phyloP scores from a whole-genome alignment of 23 tunicate genomes.

The Corella eumyota region DNA sequence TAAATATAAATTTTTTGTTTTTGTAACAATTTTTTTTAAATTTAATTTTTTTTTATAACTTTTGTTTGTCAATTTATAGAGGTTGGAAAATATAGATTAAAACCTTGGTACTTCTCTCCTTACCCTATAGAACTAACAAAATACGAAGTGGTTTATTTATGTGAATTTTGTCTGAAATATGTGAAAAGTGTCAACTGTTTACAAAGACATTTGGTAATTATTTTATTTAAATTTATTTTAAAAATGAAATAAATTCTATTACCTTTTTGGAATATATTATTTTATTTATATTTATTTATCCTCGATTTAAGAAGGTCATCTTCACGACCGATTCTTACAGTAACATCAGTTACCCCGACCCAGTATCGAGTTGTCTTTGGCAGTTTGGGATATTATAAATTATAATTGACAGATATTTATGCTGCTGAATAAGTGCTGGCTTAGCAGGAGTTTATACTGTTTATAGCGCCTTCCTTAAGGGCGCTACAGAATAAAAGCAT shows the following conservation, averaged over 20 bases:
- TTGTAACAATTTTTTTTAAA: background rate
- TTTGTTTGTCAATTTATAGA: slow-evolving; percentile 20
- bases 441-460: too few relatives aligned
- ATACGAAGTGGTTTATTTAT: slow-evolving; percentile 70
- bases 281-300: background rate
- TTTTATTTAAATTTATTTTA: background rate
- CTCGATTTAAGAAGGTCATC: too few relatives aligned
- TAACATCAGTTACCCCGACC: too few relatives aligned
- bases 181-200: slow-evolving; percentile 79
- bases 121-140: slow-evolving; percentile 85
- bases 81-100: slow-evolving; percentile 80
- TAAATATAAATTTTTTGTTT: background rate
- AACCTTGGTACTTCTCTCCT: slow-evolving; percentile 99
- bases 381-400: too few relatives aligned
- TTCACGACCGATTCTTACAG: too few relatives aligned
- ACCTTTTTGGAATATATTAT: background rate
- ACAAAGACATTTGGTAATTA: slow-evolving; percentile 74
- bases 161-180: slow-evolving; percentile 93
- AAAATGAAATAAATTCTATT: too few relatives aligned
- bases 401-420: too few relatives aligned
- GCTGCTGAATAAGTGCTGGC: too few relatives aligned
- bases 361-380: too few relatives aligned
- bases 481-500: too few relatives aligned
- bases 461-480: too few relatives aligned
- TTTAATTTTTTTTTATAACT: background rate